Evolutionary conservation across 1,140 invertebrate genomes (phyloP), one percentile per base, ranked within the genome.

Genomic region (Cyphomyrmex costatus): DNA sequence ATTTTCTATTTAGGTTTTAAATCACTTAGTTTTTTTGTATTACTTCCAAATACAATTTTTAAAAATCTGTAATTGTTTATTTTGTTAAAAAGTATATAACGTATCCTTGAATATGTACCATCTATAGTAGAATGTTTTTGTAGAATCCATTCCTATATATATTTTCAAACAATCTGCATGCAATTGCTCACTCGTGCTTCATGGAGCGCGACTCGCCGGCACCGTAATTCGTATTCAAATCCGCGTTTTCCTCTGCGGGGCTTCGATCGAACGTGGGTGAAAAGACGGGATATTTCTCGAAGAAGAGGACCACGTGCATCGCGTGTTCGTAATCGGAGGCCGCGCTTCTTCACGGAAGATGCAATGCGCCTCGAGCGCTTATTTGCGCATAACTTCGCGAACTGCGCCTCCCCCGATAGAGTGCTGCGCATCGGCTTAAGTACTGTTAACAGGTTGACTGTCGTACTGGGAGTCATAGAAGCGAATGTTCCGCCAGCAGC

Each of bases 321-420:
- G 86, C 77, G 51, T 78, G 86, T 86, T 88, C 88, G 87, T 79
- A 73, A 89, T 83, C 79, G 79, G 68, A 46, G 68, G 53, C 68
- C 42, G 68, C 53, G 68, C 56, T 83, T 66, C 65, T 83, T 65
- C n/a, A 56, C 68, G 33, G 68, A 73, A 70, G 79, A 82, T 71
- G 51, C 79, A 19, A 66, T 21, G 73, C 66, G 86, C 89, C 88
- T 49, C 56, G 53, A 84, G 89, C 89, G 87, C 80, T 90, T 91
- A 82, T 87, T 92, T 82, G 88, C 77, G 88, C 91, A 92, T 91
- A 91, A 89, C 90, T 87, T 85, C 6, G 86, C 79, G 85, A 68
- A 82, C 60, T 88, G 58, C 12, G n/a, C 70, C 91, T 87, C 87
- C 82, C 53, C 73, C 80, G 51, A 77, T 58, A 8, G 60, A 42